phyloP scores from a whole-genome alignment of 2,797 vertebrate genomes.

The Notamacropus eugenii region DNA sequence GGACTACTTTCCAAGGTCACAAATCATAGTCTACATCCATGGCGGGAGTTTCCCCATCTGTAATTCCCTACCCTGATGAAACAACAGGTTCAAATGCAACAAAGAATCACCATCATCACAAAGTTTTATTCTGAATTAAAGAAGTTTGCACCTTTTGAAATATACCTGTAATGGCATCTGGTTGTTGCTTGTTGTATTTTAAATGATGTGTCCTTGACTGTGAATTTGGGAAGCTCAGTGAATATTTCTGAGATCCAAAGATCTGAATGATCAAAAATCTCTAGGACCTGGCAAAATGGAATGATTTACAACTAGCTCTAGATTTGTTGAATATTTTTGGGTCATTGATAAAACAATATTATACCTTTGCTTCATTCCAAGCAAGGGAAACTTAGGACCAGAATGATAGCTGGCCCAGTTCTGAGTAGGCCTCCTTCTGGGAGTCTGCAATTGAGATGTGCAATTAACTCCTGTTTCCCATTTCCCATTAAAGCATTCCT shows the following conservation, averaged over 20 bases:
- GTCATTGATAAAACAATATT: neutral
- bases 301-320: neutral
- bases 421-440: neutral
- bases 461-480: neutral
- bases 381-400: neutral
- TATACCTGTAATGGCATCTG: neutral
- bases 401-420: conserved; percentile 15
- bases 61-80: neutral
- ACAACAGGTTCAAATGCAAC: neutral
- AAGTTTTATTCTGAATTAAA: conserved; percentile 8
- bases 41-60: neutral
- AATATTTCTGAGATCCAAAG: neutral
- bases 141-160: conserved; percentile 37
- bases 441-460: conserved; percentile 19
- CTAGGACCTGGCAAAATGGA: neutral
- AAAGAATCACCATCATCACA: neutral
- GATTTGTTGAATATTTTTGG: neutral
- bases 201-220: neutral
- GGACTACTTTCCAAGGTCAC: neutral
- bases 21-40: neutral
- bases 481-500: neutral
- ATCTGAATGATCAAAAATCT: neutral
- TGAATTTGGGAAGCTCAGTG: conserved; percentile 15
- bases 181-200: neutral
- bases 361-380: neutral